Base-by-base conservation (phyloP, 2,113 vertebrate genomes). In the Tetrao urogallus region DNA sequence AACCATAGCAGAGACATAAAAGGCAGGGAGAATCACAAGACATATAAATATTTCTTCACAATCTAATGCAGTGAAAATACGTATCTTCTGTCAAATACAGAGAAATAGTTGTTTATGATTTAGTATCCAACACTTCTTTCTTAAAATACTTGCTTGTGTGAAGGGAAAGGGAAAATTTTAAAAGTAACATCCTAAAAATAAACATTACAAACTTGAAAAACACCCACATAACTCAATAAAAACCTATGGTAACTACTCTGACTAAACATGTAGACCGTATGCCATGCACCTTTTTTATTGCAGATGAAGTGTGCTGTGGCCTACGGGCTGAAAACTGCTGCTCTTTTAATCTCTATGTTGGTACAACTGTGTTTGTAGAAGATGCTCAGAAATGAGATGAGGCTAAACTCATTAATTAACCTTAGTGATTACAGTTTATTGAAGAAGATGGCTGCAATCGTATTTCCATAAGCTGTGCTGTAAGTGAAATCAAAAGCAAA, bases 381-480 rank as follows among this genome's bases (percentile, higher is more conserved):
- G 82, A 85, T 71, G 32, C 19, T 81, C 84, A 87, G 67, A 56
- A 89, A 60, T 0, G 2, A 86, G 34, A 64, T 5, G 25, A 70
- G 67, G 90, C 82, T 91, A 71, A 89, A 93, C 10, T 48, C 82
- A 70, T 82, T 89, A 82, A 87, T 82, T 66, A 82, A 81, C 48
- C 25, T 56, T 2, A 45, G 48, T 18, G 52, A 75, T n/a, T 71
- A 76, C 43, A 86, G 57, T 14, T 27, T 36, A 71, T 38, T 40
- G 85, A 19, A 69, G 67, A 90, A 19, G 32, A 92, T 54, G 45
- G 71, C 32, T 69, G 79, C 40, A 78, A 40, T 84, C 64, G 16
- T 34, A 38, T 64, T 64, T 25, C 47, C 34, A n/a, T 45, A 64
- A 54, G 14, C 40, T 42, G 36, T 56, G 32, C 43, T 60, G 18